Conservation (phyloP, 1,140 invertebrate genomes). For the Diuraphis noxia region DNA sequence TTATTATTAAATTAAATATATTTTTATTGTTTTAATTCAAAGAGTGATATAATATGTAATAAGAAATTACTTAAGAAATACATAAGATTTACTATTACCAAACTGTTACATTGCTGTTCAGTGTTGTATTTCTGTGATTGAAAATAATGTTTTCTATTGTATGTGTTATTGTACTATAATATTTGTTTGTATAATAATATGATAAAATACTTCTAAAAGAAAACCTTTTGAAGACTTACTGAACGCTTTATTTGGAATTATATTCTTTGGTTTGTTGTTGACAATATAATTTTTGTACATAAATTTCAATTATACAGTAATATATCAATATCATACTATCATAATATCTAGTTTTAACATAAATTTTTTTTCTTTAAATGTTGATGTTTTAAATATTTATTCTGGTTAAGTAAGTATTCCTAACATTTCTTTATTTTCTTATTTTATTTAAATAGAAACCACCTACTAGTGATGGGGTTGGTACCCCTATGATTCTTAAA, state of each 20-base stretch:
- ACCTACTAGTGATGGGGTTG: no score
- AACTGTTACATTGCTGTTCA: not conserved
- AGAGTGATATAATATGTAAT: not conserved
- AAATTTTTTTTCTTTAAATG: not conserved
- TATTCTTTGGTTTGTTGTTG: not conserved
- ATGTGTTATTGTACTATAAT: not conserved
- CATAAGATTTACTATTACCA: not conserved
- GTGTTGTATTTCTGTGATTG: not conserved
- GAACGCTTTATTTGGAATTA: not conserved
- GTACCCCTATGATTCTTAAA: no score
- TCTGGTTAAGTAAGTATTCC: not conserved
- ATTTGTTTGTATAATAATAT: not conserved
- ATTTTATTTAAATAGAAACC: not conserved
- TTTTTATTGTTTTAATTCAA: not conserved
- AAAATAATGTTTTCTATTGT: not conserved
- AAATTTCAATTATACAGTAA: slow-evolving; percentile 8
- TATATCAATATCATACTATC: no score
- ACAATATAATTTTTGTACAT: not conserved
- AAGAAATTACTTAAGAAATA: not conserved
- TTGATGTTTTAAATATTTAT: not conserved
- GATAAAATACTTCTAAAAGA: not conserved
- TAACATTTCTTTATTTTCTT: not conserved
- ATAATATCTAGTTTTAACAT: not conserved
- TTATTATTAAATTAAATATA: not conserved
- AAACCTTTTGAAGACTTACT: not conserved